These are phyloP conservation scores for Cassiopea xamachana DNA, from an alignment of 30 jellyfish, hydroid and myxozoan genomes.

Conservation along the genomic window DNA sequence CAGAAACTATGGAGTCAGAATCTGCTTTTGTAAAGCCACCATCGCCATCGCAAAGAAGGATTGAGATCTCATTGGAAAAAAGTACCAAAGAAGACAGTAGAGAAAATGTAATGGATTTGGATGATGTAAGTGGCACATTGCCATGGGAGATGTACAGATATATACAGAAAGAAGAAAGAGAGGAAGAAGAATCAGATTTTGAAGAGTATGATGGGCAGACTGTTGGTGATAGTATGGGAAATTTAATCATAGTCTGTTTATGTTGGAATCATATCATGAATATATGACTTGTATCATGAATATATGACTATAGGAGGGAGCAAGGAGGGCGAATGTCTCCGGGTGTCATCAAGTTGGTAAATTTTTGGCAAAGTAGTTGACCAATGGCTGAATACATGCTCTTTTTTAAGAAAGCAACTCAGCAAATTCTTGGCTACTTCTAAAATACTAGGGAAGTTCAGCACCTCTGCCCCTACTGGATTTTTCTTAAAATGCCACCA, in stretches of 20 bases:
- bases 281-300: too few relatives aligned
- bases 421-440: too few relatives aligned
- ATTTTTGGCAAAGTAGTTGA: too few relatives aligned
- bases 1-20: conserved; percentile 39
- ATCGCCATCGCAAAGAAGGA: neutral
- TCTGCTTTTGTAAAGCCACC: conserved; percentile 3
- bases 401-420: too few relatives aligned
- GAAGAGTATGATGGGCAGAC: conserved; percentile 57
- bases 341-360: too few relatives aligned
- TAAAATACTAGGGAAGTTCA: too few relatives aligned
- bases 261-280: too few relatives aligned
- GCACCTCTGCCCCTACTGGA: too few relatives aligned
- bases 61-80: neutral
- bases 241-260: neutral
- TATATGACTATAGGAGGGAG: too few relatives aligned
- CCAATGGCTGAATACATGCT: too few relatives aligned
- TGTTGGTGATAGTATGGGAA: conserved; percentile 40
- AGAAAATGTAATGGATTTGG: neutral
- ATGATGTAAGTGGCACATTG: conserved; percentile 52
- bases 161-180: conserved; percentile 66
- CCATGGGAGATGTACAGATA: conserved; percentile 89
- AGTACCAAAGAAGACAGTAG: neutral
- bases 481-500: too few relatives aligned
- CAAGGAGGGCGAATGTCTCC: too few relatives aligned
- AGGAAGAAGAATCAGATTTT: conserved; percentile 42